phyloP scores from a whole-genome alignment of 2,888 invertebrate genomes.

The Vanessa cardui region DNA sequence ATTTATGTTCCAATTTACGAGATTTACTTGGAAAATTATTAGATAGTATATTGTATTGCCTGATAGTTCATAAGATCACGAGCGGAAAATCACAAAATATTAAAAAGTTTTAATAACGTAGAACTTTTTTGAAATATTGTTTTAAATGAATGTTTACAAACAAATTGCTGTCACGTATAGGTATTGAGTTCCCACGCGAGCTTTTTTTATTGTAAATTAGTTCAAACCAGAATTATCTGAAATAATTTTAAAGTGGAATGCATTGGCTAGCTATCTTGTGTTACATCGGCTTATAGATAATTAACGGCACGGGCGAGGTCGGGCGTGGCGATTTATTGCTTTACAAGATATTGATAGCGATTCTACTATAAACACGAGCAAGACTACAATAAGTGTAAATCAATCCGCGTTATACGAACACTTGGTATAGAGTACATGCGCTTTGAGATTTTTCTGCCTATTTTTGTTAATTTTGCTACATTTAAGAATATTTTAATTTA shows the following conservation, averaged over 20 bases:
- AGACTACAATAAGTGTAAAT: conserved; percentile 22
- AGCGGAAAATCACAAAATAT: too few relatives aligned
- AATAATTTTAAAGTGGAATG: conserved; percentile 7
- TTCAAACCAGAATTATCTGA: not conserved
- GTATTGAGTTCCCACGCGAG: not conserved
- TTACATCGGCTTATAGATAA: conserved; percentile 51
- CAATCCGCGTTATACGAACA: conserved; percentile 14
- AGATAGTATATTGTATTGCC: not conserved
- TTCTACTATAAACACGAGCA: conserved; percentile 25
- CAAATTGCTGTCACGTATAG: too few relatives aligned
- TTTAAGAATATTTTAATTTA: too few relatives aligned
- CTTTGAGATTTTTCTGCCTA: not conserved
- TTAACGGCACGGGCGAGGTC: conserved; percentile 56
- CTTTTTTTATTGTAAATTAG: not conserved
- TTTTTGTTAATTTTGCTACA: not conserved
- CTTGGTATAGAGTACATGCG: conserved; percentile 9
- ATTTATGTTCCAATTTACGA: too few relatives aligned
- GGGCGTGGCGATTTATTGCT: conserved; percentile 63
- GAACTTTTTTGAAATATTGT: too few relatives aligned
- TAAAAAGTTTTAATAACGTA: too few relatives aligned
- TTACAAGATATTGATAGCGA: conserved; percentile 31
- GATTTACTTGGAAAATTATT: not conserved
- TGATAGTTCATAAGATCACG: too few relatives aligned
- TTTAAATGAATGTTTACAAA: too few relatives aligned
- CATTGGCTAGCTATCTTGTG: conserved; percentile 30